Evolutionary conservation across 2,888 invertebrate species (phyloP), one percentile per base, ranked within the genome.

Genomic region (Cataglyphis rosenhaueri): DNA sequence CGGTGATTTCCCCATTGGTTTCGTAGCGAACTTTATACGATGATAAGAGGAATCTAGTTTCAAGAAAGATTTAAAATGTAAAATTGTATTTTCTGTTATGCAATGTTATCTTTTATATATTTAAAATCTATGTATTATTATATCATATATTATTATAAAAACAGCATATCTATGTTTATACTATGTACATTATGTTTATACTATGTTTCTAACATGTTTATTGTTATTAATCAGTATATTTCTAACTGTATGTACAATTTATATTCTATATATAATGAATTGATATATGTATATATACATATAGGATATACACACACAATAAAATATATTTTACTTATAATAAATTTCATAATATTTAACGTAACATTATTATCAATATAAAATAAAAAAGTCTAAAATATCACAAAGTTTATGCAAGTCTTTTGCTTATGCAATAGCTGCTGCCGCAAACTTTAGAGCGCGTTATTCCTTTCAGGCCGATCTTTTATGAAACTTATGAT

Each of bases 1-100:
- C 66, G 66, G 18, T 66, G 76, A 76, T 76, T 76, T 76, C 65
- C 76, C 66, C 29, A 44, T 66, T 76, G 76, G 55, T 76, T 76
- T n/a, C 66, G 18, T n/a, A n/a, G 55, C n/a, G 32, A 76, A 66
- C 48, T 76, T 66, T 25, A 29, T 15, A 25, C 15, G 38, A 55
- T 12, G 21, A 41, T 35, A 32, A 29, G n/a, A 59, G 48, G 8
- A 38, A 65, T 18, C 12, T 32, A 35, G 21, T 18, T 64, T 25
- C 12, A 1, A 18, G 75, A 65, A 52, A 57, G 48, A 25, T 59
- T 4, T 38, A 25, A 75, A 29, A 52, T 62, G 18, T 48, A 48
- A 74, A 62, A 74, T 62, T 73, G 29, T 73, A 59, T 73, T 73
- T 73, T 75, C 35, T 32, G 10, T 35, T 75, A 21, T 64, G 38